phyloP scores from a whole-genome alignment of 2,113 vertebrate species.

The Eurystomus gularis region DNA sequence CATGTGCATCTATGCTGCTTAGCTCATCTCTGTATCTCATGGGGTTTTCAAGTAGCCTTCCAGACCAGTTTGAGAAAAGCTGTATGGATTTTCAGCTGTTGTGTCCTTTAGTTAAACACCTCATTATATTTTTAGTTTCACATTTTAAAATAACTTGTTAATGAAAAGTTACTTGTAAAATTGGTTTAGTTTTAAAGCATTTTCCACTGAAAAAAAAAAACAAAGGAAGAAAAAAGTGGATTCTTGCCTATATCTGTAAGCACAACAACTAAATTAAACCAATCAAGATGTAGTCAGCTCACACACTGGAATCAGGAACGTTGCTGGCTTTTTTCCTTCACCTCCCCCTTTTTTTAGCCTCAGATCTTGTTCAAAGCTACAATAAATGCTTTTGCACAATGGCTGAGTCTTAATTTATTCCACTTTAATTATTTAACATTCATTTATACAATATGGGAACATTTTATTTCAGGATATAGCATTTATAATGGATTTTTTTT shows the following conservation, averaged over 20 bases:
- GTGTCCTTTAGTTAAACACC: background rate
- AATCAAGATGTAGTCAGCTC: background rate
- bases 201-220: background rate
- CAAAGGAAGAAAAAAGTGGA: background rate
- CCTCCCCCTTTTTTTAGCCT: background rate
- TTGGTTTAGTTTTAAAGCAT: background rate
- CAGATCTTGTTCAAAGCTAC: background rate
- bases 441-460: background rate
- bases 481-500: background rate
- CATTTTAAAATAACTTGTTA: background rate
- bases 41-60: background rate
- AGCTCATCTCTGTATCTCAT: background rate
- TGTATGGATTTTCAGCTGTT: background rate
- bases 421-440: constrained; percentile 26
- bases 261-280: background rate
- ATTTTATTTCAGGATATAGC: constrained; percentile 7
- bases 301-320: background rate
- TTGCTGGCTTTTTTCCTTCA: background rate
- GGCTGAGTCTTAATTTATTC: constrained; percentile 12
- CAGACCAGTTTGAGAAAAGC: background rate
- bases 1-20: background rate
- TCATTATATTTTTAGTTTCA: background rate
- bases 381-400: background rate
- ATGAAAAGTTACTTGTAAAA: background rate
- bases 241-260: background rate